Base-by-base conservation (phyloP, 2,113 vertebrate genomes). In the Eudyptes chrysolophus region DNA sequence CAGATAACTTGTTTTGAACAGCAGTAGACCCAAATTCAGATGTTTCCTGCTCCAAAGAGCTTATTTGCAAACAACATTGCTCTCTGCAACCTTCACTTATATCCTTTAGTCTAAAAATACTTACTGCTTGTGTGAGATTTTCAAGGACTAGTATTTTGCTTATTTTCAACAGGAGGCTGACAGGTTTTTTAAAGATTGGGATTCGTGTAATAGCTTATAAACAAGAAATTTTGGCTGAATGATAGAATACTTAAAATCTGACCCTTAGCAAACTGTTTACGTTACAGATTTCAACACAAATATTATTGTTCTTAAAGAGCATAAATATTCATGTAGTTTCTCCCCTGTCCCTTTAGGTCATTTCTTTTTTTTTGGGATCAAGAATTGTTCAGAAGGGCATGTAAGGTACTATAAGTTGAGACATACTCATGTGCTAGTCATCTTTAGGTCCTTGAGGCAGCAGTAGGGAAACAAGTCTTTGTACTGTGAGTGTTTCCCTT, bases 51-150 rank as follows among this genome's bases (percentile, higher is more conserved):
- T 93, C n/a, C 49, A 58, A 7, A 91, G 62, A 94, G 58, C 57
- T 93, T 65, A 69, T 91, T 97, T 87, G 54, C 54, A 92, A 77
- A 80, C 87, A 38, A n/a, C 29, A 29, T 48, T 71, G 58, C 74
- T 94, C 0, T 29, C 26, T 15, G 3, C 90, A 95, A 74, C 84
- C 87, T 95, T 96, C 66, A 66, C 54, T 90, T 60, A 27, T 60
- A 61, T 83, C 36, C 66, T 77, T 66, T 51, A 46, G 68, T 93
- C 84, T 93, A 95, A 97, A 95, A 95, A 92, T 89, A 92, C 70
- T 75, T 84, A 27, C 27, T 75, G 36, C 44, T 85, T 65, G 24
- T 83, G 62, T 38, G 46, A 79, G 54, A 55, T 76, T 36, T 69
- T 92, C 70, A 89, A 89, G 82, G 84, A 69, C 78, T 72, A 42